A percentile compares a stretch with the other conserved stretches of the same genome.
These are phyloP conservation scores for Lepus oiostolus DNA, from an alignment of 2,797 vertebrate genomes.

Conservation along the genomic window DNA sequence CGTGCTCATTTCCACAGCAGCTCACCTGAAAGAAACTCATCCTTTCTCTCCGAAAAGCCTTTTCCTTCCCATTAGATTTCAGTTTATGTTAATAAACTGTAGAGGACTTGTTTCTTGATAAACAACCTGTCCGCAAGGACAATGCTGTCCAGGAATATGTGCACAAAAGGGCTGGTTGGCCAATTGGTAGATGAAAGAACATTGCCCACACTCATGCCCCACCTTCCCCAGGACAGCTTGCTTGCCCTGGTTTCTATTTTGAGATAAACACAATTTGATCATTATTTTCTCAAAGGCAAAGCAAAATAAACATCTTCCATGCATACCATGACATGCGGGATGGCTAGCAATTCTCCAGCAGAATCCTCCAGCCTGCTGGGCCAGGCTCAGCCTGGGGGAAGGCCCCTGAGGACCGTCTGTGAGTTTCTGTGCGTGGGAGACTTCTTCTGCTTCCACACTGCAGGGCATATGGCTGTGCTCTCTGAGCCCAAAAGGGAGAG, in stretches of 20 bases:
- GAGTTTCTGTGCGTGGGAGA: background rate
- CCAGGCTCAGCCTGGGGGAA: background rate
- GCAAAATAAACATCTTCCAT: background rate
- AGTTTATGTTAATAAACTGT: background rate
- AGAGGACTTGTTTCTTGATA: background rate
- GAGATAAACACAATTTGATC: conserved; percentile 12
- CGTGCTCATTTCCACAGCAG: background rate
- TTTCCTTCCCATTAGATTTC: background rate
- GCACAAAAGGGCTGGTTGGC: background rate
- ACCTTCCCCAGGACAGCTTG: background rate
- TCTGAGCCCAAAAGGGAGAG: background rate
- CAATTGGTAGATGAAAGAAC: background rate
- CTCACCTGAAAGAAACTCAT: background rate
- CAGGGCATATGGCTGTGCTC: background rate
- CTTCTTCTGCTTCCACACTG: background rate
- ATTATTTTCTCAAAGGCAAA: conserved; percentile 50
- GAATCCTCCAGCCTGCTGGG: background rate
- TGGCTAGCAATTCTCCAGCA: conserved; percentile 17
- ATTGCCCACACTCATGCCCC: background rate
- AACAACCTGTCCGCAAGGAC: background rate
- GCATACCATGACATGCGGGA: background rate
- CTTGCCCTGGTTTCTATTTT: conserved; percentile 43
- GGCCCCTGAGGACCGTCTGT: background rate
- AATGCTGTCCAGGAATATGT: background rate
- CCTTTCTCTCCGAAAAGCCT: background rate